Conservation (phyloP, 2,888 invertebrate species). For the Spisula subtruncata region DNA sequence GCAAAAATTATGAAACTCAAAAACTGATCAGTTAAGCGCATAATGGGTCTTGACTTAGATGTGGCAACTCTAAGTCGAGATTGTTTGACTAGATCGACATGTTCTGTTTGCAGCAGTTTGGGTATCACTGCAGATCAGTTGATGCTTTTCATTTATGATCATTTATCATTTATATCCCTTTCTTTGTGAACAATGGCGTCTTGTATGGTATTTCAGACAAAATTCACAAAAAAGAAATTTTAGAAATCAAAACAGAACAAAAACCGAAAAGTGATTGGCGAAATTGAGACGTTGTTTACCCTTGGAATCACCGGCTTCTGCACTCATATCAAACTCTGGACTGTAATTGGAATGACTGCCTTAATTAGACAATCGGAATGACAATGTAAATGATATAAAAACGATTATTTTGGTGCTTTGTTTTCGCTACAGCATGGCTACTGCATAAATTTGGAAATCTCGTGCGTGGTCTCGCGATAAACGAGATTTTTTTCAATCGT, state of each 20-base stretch:
- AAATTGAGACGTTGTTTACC: conserved; percentile 38
- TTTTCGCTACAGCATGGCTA: conserved; percentile 67
- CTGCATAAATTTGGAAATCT: conserved; percentile 69
- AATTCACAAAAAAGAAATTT: neutral
- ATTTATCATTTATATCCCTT: too few relatives aligned
- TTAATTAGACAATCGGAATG: neutral
- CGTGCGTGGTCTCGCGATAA: conserved; percentile 26
- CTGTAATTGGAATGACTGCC: neutral
- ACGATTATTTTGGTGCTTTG: conserved; percentile 26
- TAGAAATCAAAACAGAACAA: neutral
- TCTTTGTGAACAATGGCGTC: too few relatives aligned
- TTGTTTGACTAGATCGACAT: too few relatives aligned
- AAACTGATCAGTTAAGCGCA: too few relatives aligned
- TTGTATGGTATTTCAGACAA: neutral
- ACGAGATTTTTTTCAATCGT: neutral
- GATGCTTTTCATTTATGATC: too few relatives aligned
- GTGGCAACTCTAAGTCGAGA: too few relatives aligned
- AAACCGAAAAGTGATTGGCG: neutral
- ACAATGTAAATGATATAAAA: neutral
- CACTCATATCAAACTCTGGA: conserved; percentile 57
- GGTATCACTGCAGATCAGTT: too few relatives aligned
- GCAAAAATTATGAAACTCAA: too few relatives aligned
- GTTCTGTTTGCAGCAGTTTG: too few relatives aligned
- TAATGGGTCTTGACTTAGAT: too few relatives aligned
- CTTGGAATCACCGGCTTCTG: conserved; percentile 61